These are phyloP conservation scores for Schizothorax lantsangensis DNA, from an alignment of 2,797 vertebrate genomes.

Conservation along the genomic window DNA sequence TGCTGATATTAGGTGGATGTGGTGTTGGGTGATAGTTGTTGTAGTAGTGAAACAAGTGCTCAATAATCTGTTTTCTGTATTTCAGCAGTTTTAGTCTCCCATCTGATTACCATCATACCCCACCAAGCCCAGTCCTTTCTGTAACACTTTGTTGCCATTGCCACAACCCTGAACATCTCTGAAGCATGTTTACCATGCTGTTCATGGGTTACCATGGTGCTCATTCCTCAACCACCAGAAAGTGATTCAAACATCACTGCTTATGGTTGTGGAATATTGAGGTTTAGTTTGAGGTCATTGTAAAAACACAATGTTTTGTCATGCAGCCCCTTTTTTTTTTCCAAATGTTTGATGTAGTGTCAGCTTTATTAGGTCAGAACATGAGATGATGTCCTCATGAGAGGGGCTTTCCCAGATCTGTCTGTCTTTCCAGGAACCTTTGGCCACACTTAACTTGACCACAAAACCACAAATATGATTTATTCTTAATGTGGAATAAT, in stretches of 20 bases:
- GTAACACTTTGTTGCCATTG: slow-evolving; percentile 9
- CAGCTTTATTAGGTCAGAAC: background rate
- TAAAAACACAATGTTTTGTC: slow-evolving; percentile 22
- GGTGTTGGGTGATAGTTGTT: background rate
- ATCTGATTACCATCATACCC: slow-evolving; percentile 2
- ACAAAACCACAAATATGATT: slow-evolving; percentile 16
- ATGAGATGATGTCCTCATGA: slow-evolving; percentile 3
- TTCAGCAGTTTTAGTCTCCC: slow-evolving; percentile 19
- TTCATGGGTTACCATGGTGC: slow-evolving; percentile 23
- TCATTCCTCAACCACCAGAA: slow-evolving; percentile 2
- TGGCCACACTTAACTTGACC: slow-evolving; percentile 5
- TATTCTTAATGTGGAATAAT: background rate
- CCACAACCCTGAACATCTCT: slow-evolving; percentile 15
- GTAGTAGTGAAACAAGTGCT: slow-evolving; percentile 1
- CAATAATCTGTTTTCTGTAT: slow-evolving; percentile 3
- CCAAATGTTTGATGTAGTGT: background rate
- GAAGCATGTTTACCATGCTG: slow-evolving; percentile 22
- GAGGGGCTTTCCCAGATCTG: slow-evolving; percentile 11
- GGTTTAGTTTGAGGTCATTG: slow-evolving; percentile 2
- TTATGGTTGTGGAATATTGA: background rate
- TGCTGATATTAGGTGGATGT: slow-evolving; percentile 13
- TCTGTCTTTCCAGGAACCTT: slow-evolving; percentile 25
- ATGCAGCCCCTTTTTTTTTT: background rate
- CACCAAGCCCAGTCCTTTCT: background rate
- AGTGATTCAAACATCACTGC: slow-evolving; percentile 9